Percentiles rank a stretch among this genome's conserved stretches.
phyloP scores from a whole-genome alignment of 1,140 invertebrate species.

The Episyrphus balteatus region DNA sequence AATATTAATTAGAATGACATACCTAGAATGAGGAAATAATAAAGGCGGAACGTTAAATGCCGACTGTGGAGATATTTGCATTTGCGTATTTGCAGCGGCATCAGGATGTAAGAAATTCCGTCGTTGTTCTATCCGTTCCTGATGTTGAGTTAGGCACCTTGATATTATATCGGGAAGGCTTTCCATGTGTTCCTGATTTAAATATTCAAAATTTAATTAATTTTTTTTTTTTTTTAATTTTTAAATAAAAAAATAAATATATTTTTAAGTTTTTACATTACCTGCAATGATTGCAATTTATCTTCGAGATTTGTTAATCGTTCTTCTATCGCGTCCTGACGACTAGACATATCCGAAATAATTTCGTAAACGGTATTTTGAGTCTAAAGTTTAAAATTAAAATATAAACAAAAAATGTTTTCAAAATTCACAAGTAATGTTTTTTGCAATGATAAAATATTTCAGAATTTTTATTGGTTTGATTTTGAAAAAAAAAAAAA shows the following conservation, averaged over 20 bases:
- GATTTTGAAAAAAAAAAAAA: background rate
- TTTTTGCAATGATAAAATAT: background rate
- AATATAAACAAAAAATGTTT: background rate
- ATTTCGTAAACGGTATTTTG: conserved; percentile 96
- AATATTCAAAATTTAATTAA: background rate
- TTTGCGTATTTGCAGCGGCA: conserved; percentile 49
- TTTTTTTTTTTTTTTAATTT: background rate
- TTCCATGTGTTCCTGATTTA: conserved; percentile 47
- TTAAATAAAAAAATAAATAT: background rate
- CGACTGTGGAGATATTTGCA: conserved; percentile 30
- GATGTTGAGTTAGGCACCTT: conserved; percentile 57
- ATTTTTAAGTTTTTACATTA: conserved; percentile 19
- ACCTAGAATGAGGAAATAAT: conserved; percentile 38
- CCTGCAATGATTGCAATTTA: conserved; percentile 65
- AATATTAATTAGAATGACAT: background rate
- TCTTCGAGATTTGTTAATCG: conserved; percentile 76
- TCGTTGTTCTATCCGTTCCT: conserved; percentile 56
- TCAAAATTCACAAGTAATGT: too few species aligned
- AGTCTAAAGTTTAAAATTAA: conserved; percentile 52
- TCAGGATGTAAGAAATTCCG: conserved; percentile 77
- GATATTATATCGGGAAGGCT: conserved; percentile 71
- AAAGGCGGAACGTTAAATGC: conserved; percentile 36
- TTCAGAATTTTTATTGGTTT: background rate
- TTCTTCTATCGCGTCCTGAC: conserved; percentile 83
- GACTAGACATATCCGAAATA: conserved; percentile 87